Evolutionary conservation across 2,797 vertebrate species (phyloP), one percentile per base, ranked within the genome.

Genomic region (Pseudomugil gertrudae): DNA sequence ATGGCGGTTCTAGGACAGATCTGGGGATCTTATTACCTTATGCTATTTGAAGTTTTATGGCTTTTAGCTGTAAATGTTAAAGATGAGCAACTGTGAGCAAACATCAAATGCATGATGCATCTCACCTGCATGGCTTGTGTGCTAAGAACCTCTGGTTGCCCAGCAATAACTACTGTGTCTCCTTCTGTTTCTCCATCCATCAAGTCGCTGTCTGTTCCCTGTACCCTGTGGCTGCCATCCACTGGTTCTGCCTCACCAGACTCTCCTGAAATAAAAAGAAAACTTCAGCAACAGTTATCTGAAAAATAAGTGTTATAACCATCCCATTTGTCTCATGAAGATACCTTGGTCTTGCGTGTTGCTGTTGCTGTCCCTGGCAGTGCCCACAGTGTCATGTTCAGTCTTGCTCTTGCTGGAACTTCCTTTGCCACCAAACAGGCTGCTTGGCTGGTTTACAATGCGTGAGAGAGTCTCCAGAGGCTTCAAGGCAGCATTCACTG

Each of bases 371-470:
- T 97, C 96, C 47, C 95, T 93, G 57, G 93, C 74, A 2, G 95
- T 90, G 59, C 95, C 96, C 76, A 93, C 92, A 0, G 94, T 92
- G 85, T 98, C 96, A 29, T 96, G 95, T 54, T 97, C 96, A 0
- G 95, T 84, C 84, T 98, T 98, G 92, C 84, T 98, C 86, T 98
- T 98, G 89, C 91, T 96, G 63, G 96, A 96, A 43, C 94, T 93
- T 75, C 96, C 96, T 88, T 98, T 98, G 76, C 95, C 94, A 21
- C 96, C 96, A 66, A 98, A 98, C 77, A 98, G 92, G 76, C 96
- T 96, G 90, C 97, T 98, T 50, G 97, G 97, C 80, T 98, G 97
- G 89, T 98, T 98, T 53, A 98, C 97, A 61, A 98, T 98, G 35
- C 96, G 95, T 0, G 97, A 98, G 45, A 98, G 91, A 0, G 97